Percentiles rank a stretch among this genome's conserved stretches.
phyloP scores from a whole-genome alignment of 2,888 invertebrate genomes.

The Euplagia quadripunctaria region DNA sequence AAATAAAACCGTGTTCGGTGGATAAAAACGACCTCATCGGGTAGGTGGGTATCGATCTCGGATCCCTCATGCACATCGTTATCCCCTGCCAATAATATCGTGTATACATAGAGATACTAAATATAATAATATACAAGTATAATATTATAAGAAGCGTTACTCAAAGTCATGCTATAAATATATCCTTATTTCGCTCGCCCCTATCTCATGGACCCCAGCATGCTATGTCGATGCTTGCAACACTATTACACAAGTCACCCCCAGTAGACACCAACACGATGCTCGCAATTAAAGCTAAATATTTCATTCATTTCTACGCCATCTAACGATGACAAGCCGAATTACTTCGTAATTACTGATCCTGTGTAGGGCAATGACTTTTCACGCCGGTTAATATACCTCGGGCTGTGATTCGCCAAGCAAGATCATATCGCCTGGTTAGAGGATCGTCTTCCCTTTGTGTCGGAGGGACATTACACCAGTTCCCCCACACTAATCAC shows the following conservation, averaged over 20 bases:
- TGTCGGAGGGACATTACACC: too few species aligned
- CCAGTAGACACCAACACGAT: not conserved
- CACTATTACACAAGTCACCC: slow-evolving; percentile 22
- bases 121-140: slow-evolving; percentile 43
- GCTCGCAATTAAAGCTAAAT: too few species aligned
- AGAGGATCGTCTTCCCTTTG: too few species aligned
- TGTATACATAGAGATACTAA: slow-evolving; percentile 39
- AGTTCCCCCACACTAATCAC: too few species aligned
- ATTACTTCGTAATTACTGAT: too few species aligned
- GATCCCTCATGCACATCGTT: slow-evolving; percentile 32
- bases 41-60: slow-evolving; percentile 25
- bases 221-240: slow-evolving; percentile 35
- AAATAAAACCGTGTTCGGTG: slow-evolving; percentile 40
- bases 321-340: too few species aligned
- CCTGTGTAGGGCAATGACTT: too few species aligned
- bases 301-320: too few species aligned
- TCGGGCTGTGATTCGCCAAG: too few species aligned
- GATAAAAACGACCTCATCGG: slow-evolving; percentile 27
- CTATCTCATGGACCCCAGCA: slow-evolving; percentile 8
- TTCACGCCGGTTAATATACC: too few species aligned
- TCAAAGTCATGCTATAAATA: slow-evolving; percentile 25
- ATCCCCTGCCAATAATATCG: slow-evolving; percentile 25
- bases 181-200: slow-evolving; percentile 5
- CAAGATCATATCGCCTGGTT: too few species aligned
- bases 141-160: slow-evolving; percentile 43